phyloP scores from a whole-genome alignment of 92 coral and sea anemone genomes.

The Hydrozoanthus gracilis region DNA sequence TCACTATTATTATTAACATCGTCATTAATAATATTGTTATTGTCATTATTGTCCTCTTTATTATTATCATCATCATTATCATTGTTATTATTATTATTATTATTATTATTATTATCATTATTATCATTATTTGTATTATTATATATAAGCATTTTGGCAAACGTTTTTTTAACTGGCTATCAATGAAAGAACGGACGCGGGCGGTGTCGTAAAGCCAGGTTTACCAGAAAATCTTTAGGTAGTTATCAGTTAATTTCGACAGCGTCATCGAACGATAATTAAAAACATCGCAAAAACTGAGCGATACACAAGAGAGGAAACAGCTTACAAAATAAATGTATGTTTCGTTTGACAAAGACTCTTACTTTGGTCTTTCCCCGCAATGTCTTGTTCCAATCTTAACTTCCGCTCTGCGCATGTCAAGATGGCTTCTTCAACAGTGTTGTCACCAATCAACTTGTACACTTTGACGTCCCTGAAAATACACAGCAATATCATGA shows the following conservation, averaged over 20 bases:
- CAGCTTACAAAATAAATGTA: no score
- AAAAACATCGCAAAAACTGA: background rate
- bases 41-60: conserved; percentile 1
- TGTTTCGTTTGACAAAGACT: background rate
- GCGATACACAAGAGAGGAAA: background rate
- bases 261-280: no score
- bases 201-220: no score
- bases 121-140: no score
- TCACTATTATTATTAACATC: background rate
- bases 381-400: conserved; percentile 87
- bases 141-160: no score
- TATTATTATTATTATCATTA: no score
- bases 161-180: no score
- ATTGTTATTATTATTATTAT: background rate
- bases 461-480: conserved; percentile 87
- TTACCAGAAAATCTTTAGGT: no score
- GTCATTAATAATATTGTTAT: conserved; percentile 1
- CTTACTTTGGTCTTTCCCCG: conserved; percentile 67
- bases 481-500: background rate
- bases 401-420: conserved; percentile 88
- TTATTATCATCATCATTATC: background rate
- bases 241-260: no score
- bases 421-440: conserved; percentile 87
- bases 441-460: conserved; percentile 79
- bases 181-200: no score